Evolutionary conservation across 2,888 invertebrate genomes (phyloP), one percentile per base, ranked within the genome.

Genomic region (Julus scandinavius): DNA sequence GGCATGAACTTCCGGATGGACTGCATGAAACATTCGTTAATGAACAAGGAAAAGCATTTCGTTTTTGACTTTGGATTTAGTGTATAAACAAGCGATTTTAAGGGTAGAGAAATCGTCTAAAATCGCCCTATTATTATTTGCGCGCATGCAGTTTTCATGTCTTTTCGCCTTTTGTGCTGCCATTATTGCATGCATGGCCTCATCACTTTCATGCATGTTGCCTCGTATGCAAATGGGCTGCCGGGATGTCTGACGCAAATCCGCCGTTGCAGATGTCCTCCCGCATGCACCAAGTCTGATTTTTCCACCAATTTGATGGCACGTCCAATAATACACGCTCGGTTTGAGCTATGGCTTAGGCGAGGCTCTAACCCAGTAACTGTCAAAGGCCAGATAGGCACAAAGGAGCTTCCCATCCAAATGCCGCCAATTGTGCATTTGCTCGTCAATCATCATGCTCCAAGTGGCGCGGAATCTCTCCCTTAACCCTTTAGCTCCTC

Each of bases 281-380:
- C n/a, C 2, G 11, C 15, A 13, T 17, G 54, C 54, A 17, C 54
- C 54, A 63, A 63, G 58, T 63, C 58, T 45, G 58, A 6, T 6
- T 17, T 63, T 63, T 63, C 58, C 17, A 63, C 17, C 54, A 54
- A 54, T 54, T 54, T 54, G 54, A 54, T 17, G 54, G 54, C 17
- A 54, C 58, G 58, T 63, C 58, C n/a, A 63, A 63, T 63, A 63
- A 63, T 63, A 15, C 58, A 63, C 58, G 58, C 58, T 63, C 58
- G 58, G 58, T 63, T 63, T 63, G 58, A 63, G 58, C 58, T 63
- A 63, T 63, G 58, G 58, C 58, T 63, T n/a, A 63, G 58, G n/a
- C 58, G 58, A n/a, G 58, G 58, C 58, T 63, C 58, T 54, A 54
- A 17, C 54, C 54, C 54, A 54, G 54, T 54, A 54, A 54, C 54